Evolutionary conservation across 2,797 vertebrate species (phyloP).

Genomic region (Erpetoichthys calabaricus): DNA sequence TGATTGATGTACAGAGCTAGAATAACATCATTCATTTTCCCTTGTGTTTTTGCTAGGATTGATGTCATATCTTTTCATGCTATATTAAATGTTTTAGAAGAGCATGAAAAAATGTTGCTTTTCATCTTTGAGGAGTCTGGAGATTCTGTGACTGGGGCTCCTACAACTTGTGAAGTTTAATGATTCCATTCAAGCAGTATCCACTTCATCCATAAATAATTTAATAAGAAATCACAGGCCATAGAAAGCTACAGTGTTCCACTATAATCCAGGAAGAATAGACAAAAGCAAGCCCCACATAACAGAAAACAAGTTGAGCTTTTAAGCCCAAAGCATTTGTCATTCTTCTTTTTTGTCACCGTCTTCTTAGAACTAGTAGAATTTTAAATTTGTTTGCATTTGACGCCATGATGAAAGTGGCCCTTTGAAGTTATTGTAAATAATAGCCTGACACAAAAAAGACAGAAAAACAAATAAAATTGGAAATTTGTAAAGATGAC

Average conservation of each 20-base stretch:
- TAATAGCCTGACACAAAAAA: slow-evolving; percentile 6
- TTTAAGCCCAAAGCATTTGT: slow-evolving; percentile 48
- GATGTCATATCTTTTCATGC: slow-evolving; percentile 98
- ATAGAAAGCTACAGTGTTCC: slow-evolving; percentile 50
- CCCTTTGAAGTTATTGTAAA: slow-evolving; percentile 21
- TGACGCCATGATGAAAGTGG: slow-evolving; percentile 20
- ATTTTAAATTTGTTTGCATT: slow-evolving; percentile 37
- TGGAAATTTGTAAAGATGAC: slow-evolving; percentile 17
- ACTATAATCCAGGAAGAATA: slow-evolving; percentile 47
- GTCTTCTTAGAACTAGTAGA: slow-evolving; percentile 3
- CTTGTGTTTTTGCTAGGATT: slow-evolving; percentile 83
- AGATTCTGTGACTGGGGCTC: slow-evolving; percentile 43
- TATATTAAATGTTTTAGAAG: slow-evolving; percentile 80
- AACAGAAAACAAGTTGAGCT: slow-evolving; percentile 38
- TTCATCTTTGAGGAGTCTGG: slow-evolving; percentile 61
- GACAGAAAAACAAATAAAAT: slow-evolving; percentile 6
- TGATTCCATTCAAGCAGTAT: slow-evolving; percentile 64
- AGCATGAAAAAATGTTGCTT: slow-evolving; percentile 64
- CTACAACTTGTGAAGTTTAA: slow-evolving; percentile 71
- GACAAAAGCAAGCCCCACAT: slow-evolving; percentile 51
- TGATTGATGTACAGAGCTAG: slow-evolving; percentile 90
- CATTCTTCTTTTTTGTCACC: slow-evolving; percentile 39
- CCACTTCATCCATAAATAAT: slow-evolving; percentile 76
- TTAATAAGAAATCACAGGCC: slow-evolving; percentile 65
- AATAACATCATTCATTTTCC: slow-evolving; percentile 91